These are phyloP conservation scores for Rousettus madagascariensis DNA, from an alignment of 2,797 vertebrate genomes.

Conservation along the genomic window DNA sequence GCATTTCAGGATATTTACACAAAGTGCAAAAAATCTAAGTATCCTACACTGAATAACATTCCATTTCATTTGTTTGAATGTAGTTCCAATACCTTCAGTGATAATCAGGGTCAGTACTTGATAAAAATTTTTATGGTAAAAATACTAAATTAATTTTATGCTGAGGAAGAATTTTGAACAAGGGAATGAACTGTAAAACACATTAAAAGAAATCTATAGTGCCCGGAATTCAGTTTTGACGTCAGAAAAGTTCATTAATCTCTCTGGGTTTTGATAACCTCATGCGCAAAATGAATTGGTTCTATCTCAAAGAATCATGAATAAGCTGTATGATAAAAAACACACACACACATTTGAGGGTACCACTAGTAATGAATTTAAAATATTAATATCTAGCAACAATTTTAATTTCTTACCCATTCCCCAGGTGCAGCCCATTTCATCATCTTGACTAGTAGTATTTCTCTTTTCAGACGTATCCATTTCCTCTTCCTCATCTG, in stretches of 20 bases:
- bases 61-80: not conserved
- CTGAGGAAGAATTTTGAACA: not conserved
- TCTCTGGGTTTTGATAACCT: not conserved
- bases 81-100: not conserved
- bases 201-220: not conserved
- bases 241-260: slow-evolving; percentile 5
- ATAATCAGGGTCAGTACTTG: not conserved
- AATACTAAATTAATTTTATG: not conserved
- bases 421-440: slow-evolving; percentile 95
- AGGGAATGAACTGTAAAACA: not conserved
- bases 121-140: not conserved
- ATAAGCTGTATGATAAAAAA: not conserved
- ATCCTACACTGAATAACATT: not conserved
- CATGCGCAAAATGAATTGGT: not conserved
- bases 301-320: not conserved
- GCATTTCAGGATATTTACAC: not conserved
- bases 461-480: slow-evolving; percentile 73
- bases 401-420: slow-evolving; percentile 88
- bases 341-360: not conserved
- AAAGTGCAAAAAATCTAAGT: not conserved
- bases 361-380: not conserved
- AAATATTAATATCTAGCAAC: not conserved
- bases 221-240: not conserved
- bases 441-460: slow-evolving; percentile 82
- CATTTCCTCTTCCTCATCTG: slow-evolving; percentile 88